phyloP scores from a whole-genome alignment of 2,113 vertebrate genomes.

The Ammodytes dubius region DNA sequence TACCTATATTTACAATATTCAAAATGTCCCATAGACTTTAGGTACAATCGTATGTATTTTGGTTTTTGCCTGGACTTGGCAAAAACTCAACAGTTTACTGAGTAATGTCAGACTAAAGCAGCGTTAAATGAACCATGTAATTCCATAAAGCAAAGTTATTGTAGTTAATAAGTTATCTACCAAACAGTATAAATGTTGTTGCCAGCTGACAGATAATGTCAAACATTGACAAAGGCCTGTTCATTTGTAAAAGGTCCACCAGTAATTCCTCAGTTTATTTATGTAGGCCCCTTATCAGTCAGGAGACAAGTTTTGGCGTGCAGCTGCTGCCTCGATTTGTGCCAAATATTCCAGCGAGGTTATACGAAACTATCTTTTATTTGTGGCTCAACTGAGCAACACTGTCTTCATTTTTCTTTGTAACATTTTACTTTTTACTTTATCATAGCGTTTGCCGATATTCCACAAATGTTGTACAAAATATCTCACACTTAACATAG shows the following conservation, averaged over 20 bases:
- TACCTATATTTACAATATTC: background rate
- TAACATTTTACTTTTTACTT: background rate
- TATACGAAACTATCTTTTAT: slow-evolving; percentile 15
- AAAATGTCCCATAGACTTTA: slow-evolving; percentile 2
- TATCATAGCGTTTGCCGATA: background rate
- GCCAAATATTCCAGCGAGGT: slow-evolving; percentile 6
- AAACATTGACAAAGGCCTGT: slow-evolving; percentile 26
- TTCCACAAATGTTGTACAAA: background rate
- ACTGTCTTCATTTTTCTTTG: background rate
- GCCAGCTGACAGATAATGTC: slow-evolving; percentile 49
- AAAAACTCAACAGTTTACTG: slow-evolving; percentile 49
- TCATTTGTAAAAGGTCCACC: slow-evolving; percentile 10
- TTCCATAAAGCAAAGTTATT: slow-evolving; percentile 57
- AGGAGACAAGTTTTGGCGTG: background rate
- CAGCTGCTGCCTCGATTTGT: slow-evolving; percentile 16
- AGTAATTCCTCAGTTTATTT: slow-evolving; percentile 38
- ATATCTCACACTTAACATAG: background rate
- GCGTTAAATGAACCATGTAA: slow-evolving; percentile 69
- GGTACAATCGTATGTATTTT: slow-evolving; percentile 4
- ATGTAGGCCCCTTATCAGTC: background rate
- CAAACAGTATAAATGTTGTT: slow-evolving; percentile 50
- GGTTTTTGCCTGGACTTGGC: slow-evolving; percentile 26
- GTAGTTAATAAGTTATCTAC: slow-evolving; percentile 62
- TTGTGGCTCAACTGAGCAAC: slow-evolving; percentile 8
- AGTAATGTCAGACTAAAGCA: slow-evolving; percentile 55